Conservation (phyloP, 2,888 invertebrate genomes). For the Lottia gigantea region DNA sequence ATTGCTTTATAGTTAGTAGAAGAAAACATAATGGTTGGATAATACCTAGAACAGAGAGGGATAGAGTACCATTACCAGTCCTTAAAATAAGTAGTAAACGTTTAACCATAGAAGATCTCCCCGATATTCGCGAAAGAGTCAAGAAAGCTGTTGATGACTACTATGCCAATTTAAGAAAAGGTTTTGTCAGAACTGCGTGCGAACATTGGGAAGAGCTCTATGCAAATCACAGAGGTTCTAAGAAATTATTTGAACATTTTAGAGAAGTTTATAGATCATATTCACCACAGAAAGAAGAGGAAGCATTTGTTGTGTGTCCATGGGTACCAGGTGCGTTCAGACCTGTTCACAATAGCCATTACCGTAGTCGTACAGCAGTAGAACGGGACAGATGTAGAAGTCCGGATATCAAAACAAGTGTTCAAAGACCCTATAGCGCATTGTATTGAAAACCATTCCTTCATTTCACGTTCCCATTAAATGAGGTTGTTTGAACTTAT, state of each 20-base stretch:
- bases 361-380: not conserved
- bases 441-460: not conserved
- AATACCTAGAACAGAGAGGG: conserved; percentile 36
- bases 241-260: conserved; percentile 45
- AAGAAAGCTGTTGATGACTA: conserved; percentile 37
- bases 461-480: too few species aligned
- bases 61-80: conserved; percentile 42
- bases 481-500: too few species aligned
- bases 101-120: conserved; percentile 51
- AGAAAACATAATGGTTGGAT: conserved; percentile 35
- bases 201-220: conserved; percentile 51
- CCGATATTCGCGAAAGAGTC: conserved; percentile 47
- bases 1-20: too few species aligned
- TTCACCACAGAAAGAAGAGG: conserved; percentile 50
- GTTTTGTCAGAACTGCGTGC: conserved; percentile 39
- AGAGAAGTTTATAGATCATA: conserved; percentile 47
- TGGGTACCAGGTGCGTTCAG: conserved; percentile 51
- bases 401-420: not conserved
- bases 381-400: not conserved
- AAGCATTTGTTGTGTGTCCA: conserved; percentile 53
- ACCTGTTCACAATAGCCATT: conserved; percentile 17
- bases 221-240: conserved; percentile 39
- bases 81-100: conserved; percentile 37
- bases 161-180: conserved; percentile 43
- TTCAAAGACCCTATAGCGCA: not conserved